Base-by-base conservation (phyloP, 2,113 vertebrate species). In the Nerophis lumbriciformis region DNA sequence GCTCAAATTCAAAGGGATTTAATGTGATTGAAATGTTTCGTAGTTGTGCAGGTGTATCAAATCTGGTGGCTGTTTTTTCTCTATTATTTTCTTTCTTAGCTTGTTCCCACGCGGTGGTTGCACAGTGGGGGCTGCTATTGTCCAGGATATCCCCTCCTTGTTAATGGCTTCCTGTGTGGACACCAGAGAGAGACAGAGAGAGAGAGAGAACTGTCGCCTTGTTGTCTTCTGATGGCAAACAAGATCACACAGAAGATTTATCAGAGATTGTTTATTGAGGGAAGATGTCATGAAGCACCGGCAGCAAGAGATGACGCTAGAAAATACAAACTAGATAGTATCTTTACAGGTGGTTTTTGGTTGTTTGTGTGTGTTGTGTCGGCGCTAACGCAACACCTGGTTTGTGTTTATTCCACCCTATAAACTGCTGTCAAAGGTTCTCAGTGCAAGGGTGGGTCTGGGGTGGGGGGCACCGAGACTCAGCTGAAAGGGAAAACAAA, bases 101-200 rank as follows among this genome's bases (percentile, higher is more conserved):
- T 61, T 68, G 78, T 83, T 90, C 83, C 85, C 86, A 87, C 76
- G 72, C 68, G 66, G 75, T 51, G 48, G 76, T 79, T 74, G 71
- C 12, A 6, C 6, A 12, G 55, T 16, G 6, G 38, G 9, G 10
- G 21, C 77, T 63, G 71, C 85, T 80, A 85, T 86, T 88, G 88
- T 90, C 76, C 85, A 90, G 90, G 88, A 91, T 89, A 89, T 90
- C 88, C 90, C 85, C 86, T 87, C 83, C 87, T 90, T 88, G 83
- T 90, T 89, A 90, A 92, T 92, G 87, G 90, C 73, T 92, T 92
- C 90, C 91, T 91, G 89, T 82, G 82, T 87, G 89, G 86, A 85
- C 81, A 85, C 71, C 82, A 79, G 83, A 78, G 76, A 73, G 8
- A 51, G 16, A 51, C 2, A 51, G 8, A 16, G 6, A 51, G 19